Evolutionary conservation across 2,113 vertebrate species (phyloP).

Genomic region (Perognathus longimembris): DNA sequence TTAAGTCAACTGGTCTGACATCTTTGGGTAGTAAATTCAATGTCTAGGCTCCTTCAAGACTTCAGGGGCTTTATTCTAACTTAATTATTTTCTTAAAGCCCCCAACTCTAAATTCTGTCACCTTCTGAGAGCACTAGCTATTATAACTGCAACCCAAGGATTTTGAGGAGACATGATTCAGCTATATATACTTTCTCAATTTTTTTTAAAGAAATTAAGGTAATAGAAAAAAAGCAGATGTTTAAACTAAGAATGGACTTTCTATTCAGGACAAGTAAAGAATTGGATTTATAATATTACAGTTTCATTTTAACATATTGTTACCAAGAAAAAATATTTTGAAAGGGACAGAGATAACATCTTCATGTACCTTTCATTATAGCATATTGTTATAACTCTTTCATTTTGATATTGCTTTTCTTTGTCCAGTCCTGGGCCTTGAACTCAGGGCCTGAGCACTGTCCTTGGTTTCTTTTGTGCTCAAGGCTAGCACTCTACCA

Average conservation of each 20-base stretch:
- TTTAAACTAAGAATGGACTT: slow-evolving; percentile 19
- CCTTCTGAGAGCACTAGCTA: not conserved
- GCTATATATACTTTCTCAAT: not conserved
- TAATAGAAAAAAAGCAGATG: slow-evolving; percentile 15
- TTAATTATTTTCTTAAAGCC: not conserved
- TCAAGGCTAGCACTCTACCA: too few relatives aligned
- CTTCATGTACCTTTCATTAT: not conserved
- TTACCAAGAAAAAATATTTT: not conserved
- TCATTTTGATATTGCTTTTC: too few relatives aligned
- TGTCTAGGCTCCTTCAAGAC: not conserved
- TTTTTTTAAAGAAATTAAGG: not conserved
- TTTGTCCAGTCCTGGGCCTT: too few relatives aligned
- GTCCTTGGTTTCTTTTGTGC: too few relatives aligned
- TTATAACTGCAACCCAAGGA: slow-evolving; percentile 7
- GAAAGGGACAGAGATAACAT: not conserved
- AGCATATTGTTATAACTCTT: not conserved
- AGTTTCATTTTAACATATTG: not conserved
- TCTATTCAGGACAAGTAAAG: slow-evolving; percentile 4
- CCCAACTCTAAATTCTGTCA: not conserved
- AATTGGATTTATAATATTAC: not conserved
- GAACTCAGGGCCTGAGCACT: too few relatives aligned
- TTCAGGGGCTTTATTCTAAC: not conserved
- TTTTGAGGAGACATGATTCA: not conserved
- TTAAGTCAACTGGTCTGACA: not conserved
- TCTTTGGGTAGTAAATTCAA: not conserved